Base-by-base conservation (phyloP, 2,888 invertebrate species). In the Pachycephus smyrnensis region DNA sequence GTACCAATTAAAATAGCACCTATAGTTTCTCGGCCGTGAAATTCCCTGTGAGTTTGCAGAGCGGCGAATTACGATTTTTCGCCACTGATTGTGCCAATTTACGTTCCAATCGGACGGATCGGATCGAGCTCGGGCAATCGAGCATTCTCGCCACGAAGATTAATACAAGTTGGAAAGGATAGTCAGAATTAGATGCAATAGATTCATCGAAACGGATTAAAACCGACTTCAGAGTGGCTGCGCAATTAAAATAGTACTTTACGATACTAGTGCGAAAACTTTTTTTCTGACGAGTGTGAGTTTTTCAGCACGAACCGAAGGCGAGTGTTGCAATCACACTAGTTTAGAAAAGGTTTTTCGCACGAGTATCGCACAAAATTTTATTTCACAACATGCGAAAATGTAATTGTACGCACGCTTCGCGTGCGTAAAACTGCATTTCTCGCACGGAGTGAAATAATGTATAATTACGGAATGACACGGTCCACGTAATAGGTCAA, bases 21-120 rank as follows among this genome's bases (percentile, higher is more conserved):
- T 55, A 23, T 15, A 55, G 55, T 55, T 55, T 55, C 40, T 55
- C 55, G 23, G 23, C 55, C 55, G 55, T 55, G 55, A 55, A 55
- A 55, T 55, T 55, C 55, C 55, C 23, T 55, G 55, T 23, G 55
- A 55, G 23, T 55, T 55, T 23, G 55, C 55, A 55, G 35, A 69
- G 75, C 77, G 75, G 69, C 69, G 75, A 76, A 77, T 77, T 75
- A 74, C 55, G 75, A 75, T 77, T 77, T 77, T 77, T 75, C 77
- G 55, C 77, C 40, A 71, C 75, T 75, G 77, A 77, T 77, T 77
- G 71, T 33, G 68, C 73, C 69, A 36, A 74, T 32, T 71, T 71
- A 71, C 71, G 71, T 71, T 71, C 71, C 71, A 33, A 71, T 32
- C 33, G 32, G 12, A 33, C 71, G 33, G 33, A 71, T 71, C 33